A percentile compares a stretch with the other conserved stretches of the same genome.
Conservation (phyloP, 2,113 vertebrate genomes). For the Rallus limicola region DNA sequence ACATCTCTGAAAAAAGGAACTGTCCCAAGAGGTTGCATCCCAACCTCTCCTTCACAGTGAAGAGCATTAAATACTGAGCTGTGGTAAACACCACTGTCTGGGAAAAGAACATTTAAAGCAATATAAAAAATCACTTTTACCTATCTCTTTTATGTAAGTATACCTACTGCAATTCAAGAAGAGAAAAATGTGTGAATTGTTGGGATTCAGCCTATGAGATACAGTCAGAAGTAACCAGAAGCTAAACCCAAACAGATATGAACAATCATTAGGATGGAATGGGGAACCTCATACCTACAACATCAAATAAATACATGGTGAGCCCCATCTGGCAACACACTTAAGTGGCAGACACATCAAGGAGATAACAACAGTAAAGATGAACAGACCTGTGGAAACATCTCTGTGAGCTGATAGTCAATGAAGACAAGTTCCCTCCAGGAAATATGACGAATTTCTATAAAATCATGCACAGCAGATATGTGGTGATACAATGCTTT, state of each 20-base stretch:
- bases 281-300: background rate
- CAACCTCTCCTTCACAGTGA: background rate
- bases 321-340: background rate
- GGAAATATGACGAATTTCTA: background rate
- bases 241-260: background rate
- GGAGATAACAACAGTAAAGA: background rate
- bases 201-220: background rate
- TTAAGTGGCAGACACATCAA: background rate
- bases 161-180: background rate
- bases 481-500: fast-evolving
- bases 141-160: background rate
- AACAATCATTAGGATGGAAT: background rate
- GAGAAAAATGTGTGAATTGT: background rate
- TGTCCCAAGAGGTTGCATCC: background rate
- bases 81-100: background rate
- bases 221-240: background rate
- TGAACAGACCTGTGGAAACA: background rate
- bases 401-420: background rate
- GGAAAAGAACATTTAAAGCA: background rate
- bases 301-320: background rate
- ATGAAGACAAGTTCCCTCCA: background rate
- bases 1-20: background rate
- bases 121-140: background rate
- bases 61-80: background rate
- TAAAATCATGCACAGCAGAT: background rate